These are phyloP conservation scores for Lasioglossum albipes DNA, from an alignment of 1,140 invertebrate species.

Conservation along the genomic window DNA sequence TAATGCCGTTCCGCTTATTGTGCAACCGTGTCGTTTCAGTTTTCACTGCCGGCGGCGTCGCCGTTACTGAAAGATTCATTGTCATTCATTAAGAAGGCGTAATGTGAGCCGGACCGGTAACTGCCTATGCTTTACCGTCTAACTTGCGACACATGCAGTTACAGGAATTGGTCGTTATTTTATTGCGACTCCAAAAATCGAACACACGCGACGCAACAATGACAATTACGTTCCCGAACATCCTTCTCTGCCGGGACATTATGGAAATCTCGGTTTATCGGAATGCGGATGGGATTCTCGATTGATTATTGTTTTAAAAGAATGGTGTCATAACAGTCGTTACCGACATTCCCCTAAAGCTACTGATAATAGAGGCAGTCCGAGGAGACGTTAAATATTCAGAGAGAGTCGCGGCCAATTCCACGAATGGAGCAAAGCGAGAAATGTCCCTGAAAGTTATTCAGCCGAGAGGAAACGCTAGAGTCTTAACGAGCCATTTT, in stretches of 20 bases:
- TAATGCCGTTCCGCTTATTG: constrained; percentile 18
- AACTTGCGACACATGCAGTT: background rate
- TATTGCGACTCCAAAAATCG: background rate
- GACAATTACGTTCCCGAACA: background rate
- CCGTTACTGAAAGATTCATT: constrained; percentile 14
- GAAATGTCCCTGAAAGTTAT: too few relatives aligned
- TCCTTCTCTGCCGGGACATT: background rate
- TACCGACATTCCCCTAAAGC: too few relatives aligned
- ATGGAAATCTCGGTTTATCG: background rate
- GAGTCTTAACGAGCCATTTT: too few relatives aligned
- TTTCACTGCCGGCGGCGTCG: background rate
- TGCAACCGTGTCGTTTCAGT: background rate
- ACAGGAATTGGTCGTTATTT: background rate
- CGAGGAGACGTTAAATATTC: too few relatives aligned
- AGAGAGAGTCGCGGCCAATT: too few relatives aligned
- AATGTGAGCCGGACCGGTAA: background rate
- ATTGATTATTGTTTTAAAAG: background rate
- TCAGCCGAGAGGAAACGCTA: too few relatives aligned
- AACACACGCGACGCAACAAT: too few relatives aligned
- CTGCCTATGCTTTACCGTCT: background rate
- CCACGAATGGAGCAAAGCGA: too few relatives aligned
- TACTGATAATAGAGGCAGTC: too few relatives aligned
- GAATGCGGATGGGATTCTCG: background rate
- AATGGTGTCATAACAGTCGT: too few relatives aligned
- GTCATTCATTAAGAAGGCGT: constrained; percentile 20